Percentiles rank a stretch among this genome's conserved stretches.
Conservation (phyloP, 2,797 vertebrate genomes). For the Lepilemur ruficaudatus region DNA sequence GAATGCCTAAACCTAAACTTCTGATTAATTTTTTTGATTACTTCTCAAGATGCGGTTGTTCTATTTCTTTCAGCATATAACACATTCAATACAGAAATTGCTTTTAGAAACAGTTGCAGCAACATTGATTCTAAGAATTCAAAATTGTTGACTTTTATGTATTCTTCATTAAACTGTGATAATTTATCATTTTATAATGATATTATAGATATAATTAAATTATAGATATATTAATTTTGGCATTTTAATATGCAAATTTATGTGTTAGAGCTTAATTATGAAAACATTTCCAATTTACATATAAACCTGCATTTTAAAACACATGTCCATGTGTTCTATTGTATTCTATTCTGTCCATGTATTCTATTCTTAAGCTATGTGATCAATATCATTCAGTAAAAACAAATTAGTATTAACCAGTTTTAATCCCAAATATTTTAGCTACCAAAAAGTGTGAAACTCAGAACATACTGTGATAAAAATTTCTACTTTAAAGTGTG, state of each 20-base stretch:
- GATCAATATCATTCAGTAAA: conserved; percentile 10
- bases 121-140: background rate
- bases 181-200: background rate
- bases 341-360: background rate
- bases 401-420: conserved; percentile 39
- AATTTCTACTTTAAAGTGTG: background rate
- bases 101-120: background rate
- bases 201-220: background rate
- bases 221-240: background rate
- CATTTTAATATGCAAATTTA: background rate
- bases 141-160: background rate
- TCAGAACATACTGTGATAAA: background rate
- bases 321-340: too few relatives aligned
- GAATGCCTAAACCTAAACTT: background rate
- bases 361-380: background rate
- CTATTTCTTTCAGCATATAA: background rate
- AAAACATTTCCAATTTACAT: background rate
- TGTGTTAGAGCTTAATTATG: background rate
- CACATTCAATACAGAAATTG: background rate
- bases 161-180: background rate
- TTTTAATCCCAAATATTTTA: background rate
- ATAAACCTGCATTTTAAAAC: conserved; percentile 32
- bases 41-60: background rate
- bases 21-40: conserved; percentile 43
- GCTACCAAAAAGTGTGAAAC: background rate